phyloP scores from a whole-genome alignment of 2,888 invertebrate genomes.

The Liopterus haemorrhoidalis region DNA sequence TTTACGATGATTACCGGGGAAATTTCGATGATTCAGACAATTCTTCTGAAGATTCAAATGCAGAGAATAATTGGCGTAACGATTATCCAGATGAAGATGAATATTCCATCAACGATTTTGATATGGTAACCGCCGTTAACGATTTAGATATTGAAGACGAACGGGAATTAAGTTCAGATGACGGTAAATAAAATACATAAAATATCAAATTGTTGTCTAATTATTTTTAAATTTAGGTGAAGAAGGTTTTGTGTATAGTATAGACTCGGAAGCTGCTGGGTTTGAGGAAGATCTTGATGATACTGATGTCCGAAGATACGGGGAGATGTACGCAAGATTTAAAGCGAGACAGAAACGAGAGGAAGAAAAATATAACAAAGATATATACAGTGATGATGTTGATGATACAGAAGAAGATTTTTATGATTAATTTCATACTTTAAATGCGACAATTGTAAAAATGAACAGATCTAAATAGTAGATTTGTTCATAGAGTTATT shows the following conservation, averaged over 20 bases:
- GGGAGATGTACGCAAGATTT: constrained; percentile 61
- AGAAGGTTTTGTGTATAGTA: constrained; percentile 44
- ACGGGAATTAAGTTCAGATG: constrained; percentile 4
- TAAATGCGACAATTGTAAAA: too few species aligned
- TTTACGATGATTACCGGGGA: constrained; percentile 34
- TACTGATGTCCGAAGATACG: constrained; percentile 55
- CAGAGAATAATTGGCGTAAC: constrained; percentile 70
- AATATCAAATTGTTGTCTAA: constrained; percentile 37
- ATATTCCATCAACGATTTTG: constrained; percentile 54
- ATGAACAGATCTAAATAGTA: too few species aligned
- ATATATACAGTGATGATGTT: constrained; percentile 18
- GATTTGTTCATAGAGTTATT: too few species aligned
- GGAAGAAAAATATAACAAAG: constrained; percentile 50
- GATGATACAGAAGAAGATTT: constrained; percentile 22
- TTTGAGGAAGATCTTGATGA: constrained; percentile 46
- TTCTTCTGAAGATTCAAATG: constrained; percentile 68
- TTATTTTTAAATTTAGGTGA: constrained; percentile 43
- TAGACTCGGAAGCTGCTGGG: constrained; percentile 41
- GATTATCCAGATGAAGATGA: constrained; percentile 64
- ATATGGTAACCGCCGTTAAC: constrained; percentile 57
- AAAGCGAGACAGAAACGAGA: constrained; percentile 49
- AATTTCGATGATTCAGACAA: constrained; percentile 45
- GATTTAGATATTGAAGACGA: constrained; percentile 26
- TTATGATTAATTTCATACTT: constrained; percentile 18
- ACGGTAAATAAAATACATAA: constrained; percentile 13